These are phyloP conservation scores for Eupithecia pulchellata DNA, from an alignment of 2,888 invertebrate species.

Conservation along the genomic window DNA sequence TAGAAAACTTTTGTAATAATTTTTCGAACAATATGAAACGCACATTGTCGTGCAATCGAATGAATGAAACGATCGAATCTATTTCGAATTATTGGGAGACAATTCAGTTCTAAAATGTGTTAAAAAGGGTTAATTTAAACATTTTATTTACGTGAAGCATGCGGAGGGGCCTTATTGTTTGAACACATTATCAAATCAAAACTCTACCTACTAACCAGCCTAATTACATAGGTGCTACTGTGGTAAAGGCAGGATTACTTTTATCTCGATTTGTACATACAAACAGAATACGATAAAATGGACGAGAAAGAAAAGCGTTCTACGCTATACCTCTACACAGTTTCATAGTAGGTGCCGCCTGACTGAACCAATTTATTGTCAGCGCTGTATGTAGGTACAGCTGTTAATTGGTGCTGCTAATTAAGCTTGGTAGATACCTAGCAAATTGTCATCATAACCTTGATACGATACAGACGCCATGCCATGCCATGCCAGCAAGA, in stretches of 20 bases:
- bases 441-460: slow-evolving; percentile 45
- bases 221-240: slow-evolving; percentile 8
- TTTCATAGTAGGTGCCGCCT: slow-evolving; percentile 18
- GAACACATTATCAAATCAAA: neutral
- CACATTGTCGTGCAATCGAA: neutral
- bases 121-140: neutral
- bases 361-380: slow-evolving; percentile 30
- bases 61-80: neutral
- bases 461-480: slow-evolving; percentile 32
- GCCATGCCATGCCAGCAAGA: neutral
- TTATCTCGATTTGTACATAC: slow-evolving; percentile 6
- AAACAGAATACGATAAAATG: slow-evolving; percentile 17
- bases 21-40: neutral
- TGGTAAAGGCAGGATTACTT: neutral
- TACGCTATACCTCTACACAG: slow-evolving; percentile 7
- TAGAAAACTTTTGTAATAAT: neutral
- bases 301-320: slow-evolving; percentile 19
- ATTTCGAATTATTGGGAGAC: neutral
- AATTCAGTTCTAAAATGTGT: neutral
- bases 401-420: slow-evolving; percentile 62
- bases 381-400: slow-evolving; percentile 50
- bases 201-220: neutral
- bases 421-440: slow-evolving; percentile 51
- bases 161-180: neutral
- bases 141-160: neutral